phyloP scores from a whole-genome alignment of 2,797 vertebrate genomes.

The Melanotaenia pygmaea region DNA sequence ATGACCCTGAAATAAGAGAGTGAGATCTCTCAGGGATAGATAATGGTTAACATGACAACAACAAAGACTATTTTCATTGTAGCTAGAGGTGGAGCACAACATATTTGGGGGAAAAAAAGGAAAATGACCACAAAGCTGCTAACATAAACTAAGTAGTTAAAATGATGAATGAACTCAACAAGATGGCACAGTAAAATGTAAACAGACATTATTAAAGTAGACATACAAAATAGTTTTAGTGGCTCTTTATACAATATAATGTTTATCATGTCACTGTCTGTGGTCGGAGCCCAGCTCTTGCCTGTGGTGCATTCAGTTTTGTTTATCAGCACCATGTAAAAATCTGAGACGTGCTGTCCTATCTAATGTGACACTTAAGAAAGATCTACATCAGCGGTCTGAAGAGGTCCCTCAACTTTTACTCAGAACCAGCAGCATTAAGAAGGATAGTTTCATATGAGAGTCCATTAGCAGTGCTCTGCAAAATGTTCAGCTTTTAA shows the following conservation, averaged over 20 bases:
- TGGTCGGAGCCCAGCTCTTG: slow-evolving; percentile 6
- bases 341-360: slow-evolving; percentile 24
- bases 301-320: slow-evolving; percentile 13
- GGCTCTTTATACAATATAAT: not conserved
- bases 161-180: not conserved
- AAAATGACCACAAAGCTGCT: not conserved
- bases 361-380: slow-evolving; percentile 48
- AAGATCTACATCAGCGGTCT: slow-evolving; percentile 18
- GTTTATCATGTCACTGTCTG: not conserved
- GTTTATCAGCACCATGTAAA: slow-evolving; percentile 33
- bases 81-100: too few species aligned
- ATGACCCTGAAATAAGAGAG: not conserved
- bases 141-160: not conserved
- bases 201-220: not conserved
- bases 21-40: not conserved
- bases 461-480: not conserved
- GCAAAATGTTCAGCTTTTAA: not conserved
- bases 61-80: not conserved
- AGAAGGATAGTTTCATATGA: not conserved
- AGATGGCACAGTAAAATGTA: not conserved
- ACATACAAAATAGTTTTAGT: not conserved
- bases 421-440: not conserved
- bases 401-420: slow-evolving; percentile 6
- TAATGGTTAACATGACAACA: not conserved
- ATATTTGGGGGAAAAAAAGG: not conserved